phyloP scores from a whole-genome alignment of 2,888 invertebrate genomes.

The Agrilus biguttatus region DNA sequence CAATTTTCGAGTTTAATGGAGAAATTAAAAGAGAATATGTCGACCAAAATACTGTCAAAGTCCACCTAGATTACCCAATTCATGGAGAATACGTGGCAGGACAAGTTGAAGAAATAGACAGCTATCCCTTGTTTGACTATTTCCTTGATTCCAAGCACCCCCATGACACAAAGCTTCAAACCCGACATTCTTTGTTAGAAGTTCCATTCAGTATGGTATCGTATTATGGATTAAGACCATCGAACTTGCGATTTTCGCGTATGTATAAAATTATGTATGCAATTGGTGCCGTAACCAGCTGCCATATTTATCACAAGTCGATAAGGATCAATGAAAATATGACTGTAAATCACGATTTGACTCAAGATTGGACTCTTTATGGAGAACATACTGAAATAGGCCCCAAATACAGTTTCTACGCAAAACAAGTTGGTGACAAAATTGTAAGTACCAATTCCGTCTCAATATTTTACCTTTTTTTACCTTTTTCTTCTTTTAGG shows the following conservation, averaged over 20 bases:
- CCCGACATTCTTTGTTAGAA: too few species aligned
- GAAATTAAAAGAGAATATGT: constrained; percentile 10
- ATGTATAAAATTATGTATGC: constrained; percentile 13
- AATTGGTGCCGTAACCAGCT: constrained; percentile 17
- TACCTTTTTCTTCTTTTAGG: constrained; percentile 13
- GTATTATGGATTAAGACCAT: constrained; percentile 4
- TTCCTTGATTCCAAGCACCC: too few species aligned
- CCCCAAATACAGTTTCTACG: constrained; percentile 21
- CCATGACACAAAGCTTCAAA: too few species aligned
- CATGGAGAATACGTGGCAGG: constrained; percentile 15
- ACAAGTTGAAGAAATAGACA: constrained; percentile 1
- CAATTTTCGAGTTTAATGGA: not conserved
- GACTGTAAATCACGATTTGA: constrained; percentile 11
- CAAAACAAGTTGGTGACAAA: constrained; percentile 17
- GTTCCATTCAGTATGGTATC: constrained; percentile 1
- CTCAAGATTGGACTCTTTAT: constrained; percentile 23
- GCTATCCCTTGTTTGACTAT: too few species aligned
- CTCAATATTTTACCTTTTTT: not conserved
- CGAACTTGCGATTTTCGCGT: constrained; percentile 16
- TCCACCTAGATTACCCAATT: constrained; percentile 16
- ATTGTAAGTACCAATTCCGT: constrained; percentile 10
- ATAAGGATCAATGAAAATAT: constrained; percentile 13
- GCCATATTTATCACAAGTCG: constrained; percentile 17
- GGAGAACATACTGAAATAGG: constrained; percentile 18
- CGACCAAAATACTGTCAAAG: constrained; percentile 12